These are phyloP conservation scores for Intellagama lesueurii DNA, from an alignment of 2,797 vertebrate species.

Conservation along the genomic window DNA sequence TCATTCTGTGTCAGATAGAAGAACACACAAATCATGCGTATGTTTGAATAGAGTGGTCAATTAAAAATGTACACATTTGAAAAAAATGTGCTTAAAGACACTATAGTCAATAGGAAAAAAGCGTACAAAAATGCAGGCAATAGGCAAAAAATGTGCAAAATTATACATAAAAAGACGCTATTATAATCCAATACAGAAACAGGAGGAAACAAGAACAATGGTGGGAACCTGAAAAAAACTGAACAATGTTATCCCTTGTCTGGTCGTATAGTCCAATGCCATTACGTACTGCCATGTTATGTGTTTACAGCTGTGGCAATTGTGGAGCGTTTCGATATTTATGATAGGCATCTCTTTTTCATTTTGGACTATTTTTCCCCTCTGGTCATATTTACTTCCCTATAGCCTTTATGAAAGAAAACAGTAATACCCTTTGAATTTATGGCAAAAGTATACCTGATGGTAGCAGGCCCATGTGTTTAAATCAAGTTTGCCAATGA, in stretches of 20 bases:
- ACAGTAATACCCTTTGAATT: neutral
- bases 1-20: neutral
- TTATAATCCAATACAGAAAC: neutral
- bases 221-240: neutral
- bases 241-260: neutral
- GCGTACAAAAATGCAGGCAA: too few relatives aligned
- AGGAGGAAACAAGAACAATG: neutral
- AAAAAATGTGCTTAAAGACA: too few relatives aligned
- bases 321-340: neutral
- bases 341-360: constrained; percentile 5
- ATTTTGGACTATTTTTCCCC: neutral
- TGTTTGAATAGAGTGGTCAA: too few relatives aligned
- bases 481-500: neutral
- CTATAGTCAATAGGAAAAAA: too few relatives aligned
- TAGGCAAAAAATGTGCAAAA: too few relatives aligned
- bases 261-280: neutral
- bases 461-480: neutral
- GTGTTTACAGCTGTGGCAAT: neutral
- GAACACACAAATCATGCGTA: too few relatives aligned
- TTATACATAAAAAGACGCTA: too few relatives aligned
- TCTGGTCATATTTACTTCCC: neutral
- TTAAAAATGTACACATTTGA: neutral
- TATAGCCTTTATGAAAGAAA: neutral
- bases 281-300: neutral
- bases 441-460: neutral